Evolutionary conservation across 2,797 vertebrate species (phyloP).

Genomic region (Sandelia bainsii): DNA sequence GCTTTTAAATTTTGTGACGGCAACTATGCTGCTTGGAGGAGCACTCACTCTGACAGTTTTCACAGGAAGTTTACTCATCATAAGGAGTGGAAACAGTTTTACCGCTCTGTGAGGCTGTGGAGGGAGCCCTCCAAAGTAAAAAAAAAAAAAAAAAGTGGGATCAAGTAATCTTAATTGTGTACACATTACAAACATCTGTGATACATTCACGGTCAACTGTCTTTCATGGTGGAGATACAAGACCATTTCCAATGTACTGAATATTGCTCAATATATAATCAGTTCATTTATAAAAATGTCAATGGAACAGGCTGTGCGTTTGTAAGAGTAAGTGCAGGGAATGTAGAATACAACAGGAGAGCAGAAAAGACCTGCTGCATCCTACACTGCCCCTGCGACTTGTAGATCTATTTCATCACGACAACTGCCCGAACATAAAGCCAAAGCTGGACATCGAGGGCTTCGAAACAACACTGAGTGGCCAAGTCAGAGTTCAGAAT

Average conservation of each 20-base stretch:
- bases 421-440: slow-evolving; percentile 21
- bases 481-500: slow-evolving; percentile 3
- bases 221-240: background rate
- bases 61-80: background rate
- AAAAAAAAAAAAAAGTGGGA: background rate
- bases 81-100: background rate
- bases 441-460: background rate
- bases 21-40: background rate
- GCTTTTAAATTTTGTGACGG: slow-evolving; percentile 1
- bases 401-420: slow-evolving; percentile 1
- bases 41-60: background rate
- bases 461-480: background rate
- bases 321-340: background rate
- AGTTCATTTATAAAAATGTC: slow-evolving; percentile 15
- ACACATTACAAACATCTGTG: background rate
- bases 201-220: background rate
- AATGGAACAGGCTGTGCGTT: background rate
- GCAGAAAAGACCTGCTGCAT: slow-evolving; percentile 3
- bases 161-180: too few species aligned
- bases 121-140: background rate
- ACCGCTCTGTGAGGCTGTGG: background rate
- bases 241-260: background rate
- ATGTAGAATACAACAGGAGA: background rate
- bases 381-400: background rate
- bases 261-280: background rate